These are phyloP conservation scores for Eublepharis macularius DNA, from an alignment of 2,113 vertebrate species.

Conservation along the genomic window DNA sequence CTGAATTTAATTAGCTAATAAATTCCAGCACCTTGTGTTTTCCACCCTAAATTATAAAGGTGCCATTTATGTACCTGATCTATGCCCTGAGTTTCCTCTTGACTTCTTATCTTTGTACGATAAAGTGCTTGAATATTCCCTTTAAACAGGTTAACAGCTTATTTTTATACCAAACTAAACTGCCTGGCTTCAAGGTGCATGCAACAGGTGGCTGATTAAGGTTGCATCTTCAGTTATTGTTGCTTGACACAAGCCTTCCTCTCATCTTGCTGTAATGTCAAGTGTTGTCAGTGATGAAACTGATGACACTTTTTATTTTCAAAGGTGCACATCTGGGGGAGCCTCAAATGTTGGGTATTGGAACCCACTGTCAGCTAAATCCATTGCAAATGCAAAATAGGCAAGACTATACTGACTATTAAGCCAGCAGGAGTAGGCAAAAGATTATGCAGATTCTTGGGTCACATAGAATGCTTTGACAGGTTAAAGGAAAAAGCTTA, in stretches of 20 bases:
- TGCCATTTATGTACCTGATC: slow-evolving; percentile 28
- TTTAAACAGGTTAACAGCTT: background rate
- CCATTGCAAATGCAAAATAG: background rate
- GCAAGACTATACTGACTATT: no score
- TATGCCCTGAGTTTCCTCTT: background rate
- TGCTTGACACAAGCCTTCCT: background rate
- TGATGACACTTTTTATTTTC: rapidly evolving
- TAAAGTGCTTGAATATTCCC: slow-evolving; percentile 7
- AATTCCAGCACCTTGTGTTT: slow-evolving; percentile 32
- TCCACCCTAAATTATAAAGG: slow-evolving; percentile 31
- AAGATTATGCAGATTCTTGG: background rate
- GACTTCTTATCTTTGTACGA: slow-evolving; percentile 6
- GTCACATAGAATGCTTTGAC: background rate
- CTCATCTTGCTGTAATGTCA: background rate
- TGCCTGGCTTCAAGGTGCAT: background rate
- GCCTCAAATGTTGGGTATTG: background rate
- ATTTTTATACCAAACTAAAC: slow-evolving; percentile 1
- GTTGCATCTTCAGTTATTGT: background rate
- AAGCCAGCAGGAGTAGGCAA: background rate
- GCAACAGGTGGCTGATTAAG: background rate
- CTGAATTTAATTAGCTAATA: slow-evolving; percentile 48
- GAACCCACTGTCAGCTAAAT: background rate
- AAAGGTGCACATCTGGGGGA: background rate
- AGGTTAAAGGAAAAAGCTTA: background rate
- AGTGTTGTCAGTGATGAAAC: background rate